Evolutionary conservation across 2,888 invertebrate species (phyloP), one percentile per base, ranked within the genome.

Genomic region (Tenthredo scrophulariae): DNA sequence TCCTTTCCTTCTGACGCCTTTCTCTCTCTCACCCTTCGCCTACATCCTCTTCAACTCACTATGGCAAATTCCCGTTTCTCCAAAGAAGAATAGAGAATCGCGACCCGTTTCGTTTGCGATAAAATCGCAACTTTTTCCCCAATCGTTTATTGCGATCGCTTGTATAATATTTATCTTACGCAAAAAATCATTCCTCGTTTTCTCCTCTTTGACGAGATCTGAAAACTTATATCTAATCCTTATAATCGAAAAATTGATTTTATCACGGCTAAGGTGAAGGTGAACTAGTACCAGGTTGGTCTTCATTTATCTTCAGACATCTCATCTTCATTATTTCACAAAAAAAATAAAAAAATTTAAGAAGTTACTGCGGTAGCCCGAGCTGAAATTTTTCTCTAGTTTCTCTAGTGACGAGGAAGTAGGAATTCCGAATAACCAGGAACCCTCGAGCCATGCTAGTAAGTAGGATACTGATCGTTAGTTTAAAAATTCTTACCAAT

Each of bases 1-100:
- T 43, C 13, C 15, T 43, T 40, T 80, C 84, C 65, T 79, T 82
- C 46, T 86, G 77, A 87, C 86, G 80, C 85, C 46, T 70, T 62
- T 80, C 85, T 70, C 79, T 74, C 50, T 86, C 84, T 88, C 86
- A 84, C 84, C 86, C 84, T 85, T 46, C 50, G 46, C 37, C 33
- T 67, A 70, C 70, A 77, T 43, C 13, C 43, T 74, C 74, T 22
- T 74, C 74, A 22, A 43, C 40, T 43, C 43, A 22, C 74, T 40
- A n/a, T 43, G 74, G 40, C 43, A 74, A 43, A 74, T 43, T 22
- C 74, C 5, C 13, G 22, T 22, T 43, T 62, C 26, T 10, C 3
- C 9, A 33, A 77, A 77, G 74, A 29, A 74, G 43, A 74, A 72
- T 22, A 74, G 40, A 43, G n/a, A 40, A 26, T 40, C 10, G 22